These are phyloP conservation scores for Corythaixoides concolor DNA, from an alignment of 2,113 vertebrate genomes.

Conservation along the genomic window DNA sequence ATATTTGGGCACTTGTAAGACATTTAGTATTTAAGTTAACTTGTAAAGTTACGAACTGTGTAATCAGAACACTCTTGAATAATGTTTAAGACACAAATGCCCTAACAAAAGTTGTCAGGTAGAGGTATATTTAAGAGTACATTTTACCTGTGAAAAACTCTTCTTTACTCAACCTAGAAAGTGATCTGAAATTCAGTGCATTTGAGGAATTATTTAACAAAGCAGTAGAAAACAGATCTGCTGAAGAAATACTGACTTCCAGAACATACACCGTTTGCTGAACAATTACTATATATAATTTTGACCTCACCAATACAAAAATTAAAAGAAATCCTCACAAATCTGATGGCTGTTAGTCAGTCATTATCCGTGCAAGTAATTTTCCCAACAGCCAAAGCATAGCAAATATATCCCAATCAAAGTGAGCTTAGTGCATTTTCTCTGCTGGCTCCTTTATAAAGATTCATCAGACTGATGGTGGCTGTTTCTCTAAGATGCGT, in stretches of 20 bases:
- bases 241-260: not conserved
- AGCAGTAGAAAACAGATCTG: not conserved
- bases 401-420: not conserved
- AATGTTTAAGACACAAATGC: not conserved
- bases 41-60: not conserved
- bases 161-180: not conserved
- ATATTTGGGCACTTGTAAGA: not conserved
- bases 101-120: not conserved
- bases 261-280: not conserved
- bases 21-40: not conserved
- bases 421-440: not conserved
- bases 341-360: not conserved
- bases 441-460: not conserved
- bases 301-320: not conserved
- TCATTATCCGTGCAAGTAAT: not conserved
- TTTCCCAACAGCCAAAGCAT: not conserved
- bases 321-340: not conserved
- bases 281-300: not conserved
- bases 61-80: not conserved
- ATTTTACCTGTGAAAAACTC: not conserved
- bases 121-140: not conserved
- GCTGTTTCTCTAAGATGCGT: not conserved
- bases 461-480: too few species aligned
- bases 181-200: not conserved
- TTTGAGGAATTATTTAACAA: not conserved